A percentile compares a stretch with the other conserved stretches of the same genome.
Evolutionary conservation across 2,888 invertebrate genomes (phyloP).

Genomic region (Ophion obscuratus): DNA sequence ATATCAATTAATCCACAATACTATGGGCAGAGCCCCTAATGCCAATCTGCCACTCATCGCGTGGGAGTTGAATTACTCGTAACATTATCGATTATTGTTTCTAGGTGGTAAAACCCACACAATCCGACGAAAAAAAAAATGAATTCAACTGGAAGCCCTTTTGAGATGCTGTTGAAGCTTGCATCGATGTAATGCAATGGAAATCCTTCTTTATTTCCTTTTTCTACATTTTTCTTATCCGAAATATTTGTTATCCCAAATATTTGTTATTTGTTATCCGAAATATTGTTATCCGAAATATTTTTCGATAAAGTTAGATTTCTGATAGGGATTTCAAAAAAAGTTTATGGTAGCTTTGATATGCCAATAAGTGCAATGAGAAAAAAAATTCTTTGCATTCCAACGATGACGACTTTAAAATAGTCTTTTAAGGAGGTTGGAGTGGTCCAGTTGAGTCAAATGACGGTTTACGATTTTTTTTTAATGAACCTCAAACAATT

Average conservation of each 20-base stretch:
- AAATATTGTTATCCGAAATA: neutral
- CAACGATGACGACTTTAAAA: neutral
- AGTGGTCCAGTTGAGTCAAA: too few relatives aligned
- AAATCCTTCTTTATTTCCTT: neutral
- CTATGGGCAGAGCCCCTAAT: neutral
- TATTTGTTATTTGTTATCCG: too few relatives aligned
- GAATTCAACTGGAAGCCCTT: neutral
- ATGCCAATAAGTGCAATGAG: neutral
- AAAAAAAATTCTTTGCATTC: neutral
- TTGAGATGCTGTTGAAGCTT: too few relatives aligned
- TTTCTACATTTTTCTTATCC: neutral
- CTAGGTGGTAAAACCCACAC: neutral
- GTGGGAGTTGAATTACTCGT: neutral
- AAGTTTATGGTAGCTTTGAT: too few relatives aligned
- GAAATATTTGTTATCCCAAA: too few relatives aligned
- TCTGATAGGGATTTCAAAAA: too few relatives aligned
- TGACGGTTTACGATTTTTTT: too few relatives aligned
- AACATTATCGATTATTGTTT: neutral
- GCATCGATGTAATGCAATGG: neutral
- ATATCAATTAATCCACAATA: neutral
- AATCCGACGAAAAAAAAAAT: neutral
- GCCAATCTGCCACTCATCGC: neutral
- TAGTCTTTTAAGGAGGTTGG: too few relatives aligned
- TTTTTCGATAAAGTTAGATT: neutral
- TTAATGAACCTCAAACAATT: too few relatives aligned